Base-by-base conservation (phyloP, 2,888 invertebrate genomes). In the Caenorhabditis sinica region DNA sequence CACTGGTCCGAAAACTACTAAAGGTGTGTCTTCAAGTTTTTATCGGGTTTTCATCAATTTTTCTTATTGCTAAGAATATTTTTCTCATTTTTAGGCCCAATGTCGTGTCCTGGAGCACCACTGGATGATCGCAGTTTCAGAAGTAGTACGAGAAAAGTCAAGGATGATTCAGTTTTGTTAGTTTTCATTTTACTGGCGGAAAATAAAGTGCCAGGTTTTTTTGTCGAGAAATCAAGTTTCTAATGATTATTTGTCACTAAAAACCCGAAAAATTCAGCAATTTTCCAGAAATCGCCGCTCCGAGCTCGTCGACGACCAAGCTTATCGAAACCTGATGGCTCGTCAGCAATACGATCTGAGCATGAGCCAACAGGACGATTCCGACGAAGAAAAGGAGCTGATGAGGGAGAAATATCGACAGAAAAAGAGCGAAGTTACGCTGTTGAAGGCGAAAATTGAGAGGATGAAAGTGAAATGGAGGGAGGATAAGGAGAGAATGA, bases 41-140 rank as follows among this genome's bases (percentile, higher is more conserved):
- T 25, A 4, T 60, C 36, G n/a, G 30, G 20, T 65, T 76, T 58
- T 49, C 36, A 4, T 60, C 36, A 13, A 23, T 15, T 65, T 76
- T 58, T 49, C 36, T 65, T 15, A 30, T 51, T 28, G 40, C 8
- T 11, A 40, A 11, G 13, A 40, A 40, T 40, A 11, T 6, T 53
- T 69, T 71, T 69, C 3, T 30, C 25, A 20, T 36, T 65, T 82
- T 40, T 8, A 82, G 85, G 88, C 1, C 86, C 88, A n/a, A 66
- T 82, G 80, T 87, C 87, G 28, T 88, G 88, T 66, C 87, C 88
- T 4, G 88, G 88, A 53, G 88, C 84, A 5, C 88, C 88, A 11
- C 80, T 88, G 73, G 79, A 83, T 23, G 73, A 80, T 40, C 20
- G 72, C 36, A 61, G 63, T 15, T 77, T 63, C 33, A 40, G 69